Percentiles rank a stretch among this genome's conserved stretches.
phyloP scores from a whole-genome alignment of 2,797 vertebrate species.

The Taenioides sp. region DNA sequence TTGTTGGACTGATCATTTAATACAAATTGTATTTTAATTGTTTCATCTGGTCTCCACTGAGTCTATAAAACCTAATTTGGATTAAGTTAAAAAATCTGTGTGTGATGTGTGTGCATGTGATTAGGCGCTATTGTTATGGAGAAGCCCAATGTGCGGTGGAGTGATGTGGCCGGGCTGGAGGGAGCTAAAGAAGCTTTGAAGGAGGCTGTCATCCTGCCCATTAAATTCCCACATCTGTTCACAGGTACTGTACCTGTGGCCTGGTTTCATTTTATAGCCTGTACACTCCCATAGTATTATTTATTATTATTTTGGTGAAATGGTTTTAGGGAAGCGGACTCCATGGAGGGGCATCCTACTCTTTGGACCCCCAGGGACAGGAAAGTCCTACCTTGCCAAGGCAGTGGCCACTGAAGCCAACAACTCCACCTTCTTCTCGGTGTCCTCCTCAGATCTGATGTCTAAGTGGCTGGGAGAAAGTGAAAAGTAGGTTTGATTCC shows the following conservation, averaged over 20 bases:
- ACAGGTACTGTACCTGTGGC: slow-evolving; percentile 78
- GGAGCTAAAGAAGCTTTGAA: slow-evolving; percentile 98
- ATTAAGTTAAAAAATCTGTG: neutral
- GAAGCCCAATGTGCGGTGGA: slow-evolving; percentile 95
- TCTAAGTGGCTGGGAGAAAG: slow-evolving; percentile 99
- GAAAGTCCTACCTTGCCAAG: slow-evolving; percentile 99
- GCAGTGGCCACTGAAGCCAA: slow-evolving; percentile 98
- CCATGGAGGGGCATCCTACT: slow-evolving; percentile 97
- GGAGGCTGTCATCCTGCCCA: slow-evolving; percentile 97
- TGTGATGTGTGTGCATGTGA: neutral
- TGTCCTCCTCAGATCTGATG: slow-evolving; percentile 96
- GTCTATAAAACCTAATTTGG: neutral
- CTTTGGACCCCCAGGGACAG: slow-evolving; percentile 96
- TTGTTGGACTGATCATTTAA: neutral
- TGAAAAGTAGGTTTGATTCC: slow-evolving; percentile 87
- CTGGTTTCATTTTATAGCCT: neutral
- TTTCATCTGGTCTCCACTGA: neutral
- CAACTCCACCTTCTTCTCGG: slow-evolving; percentile 98
- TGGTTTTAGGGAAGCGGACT: slow-evolving; percentile 89
- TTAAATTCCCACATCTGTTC: slow-evolving; percentile 98
- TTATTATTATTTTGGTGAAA: neutral
- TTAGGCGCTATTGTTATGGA: slow-evolving; percentile 97
- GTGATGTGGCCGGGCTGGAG: slow-evolving; percentile 93
- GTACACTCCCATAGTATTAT: neutral
- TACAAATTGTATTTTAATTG: neutral